phyloP scores from a whole-genome alignment of 35 echinoderm and acorn worm genomes.

The Lytechinus pictus region DNA sequence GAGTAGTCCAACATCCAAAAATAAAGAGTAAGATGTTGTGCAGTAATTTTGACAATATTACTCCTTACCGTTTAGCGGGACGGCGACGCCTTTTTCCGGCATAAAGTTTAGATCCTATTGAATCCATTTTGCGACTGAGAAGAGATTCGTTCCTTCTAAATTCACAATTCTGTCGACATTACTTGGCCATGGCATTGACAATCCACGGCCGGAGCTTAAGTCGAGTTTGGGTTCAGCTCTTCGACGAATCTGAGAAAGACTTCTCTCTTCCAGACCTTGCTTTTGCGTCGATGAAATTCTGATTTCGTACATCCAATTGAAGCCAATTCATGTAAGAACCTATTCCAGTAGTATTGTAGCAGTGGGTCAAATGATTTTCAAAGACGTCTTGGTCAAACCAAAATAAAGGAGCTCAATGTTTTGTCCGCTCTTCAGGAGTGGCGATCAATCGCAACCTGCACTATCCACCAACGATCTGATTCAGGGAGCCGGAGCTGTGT shows the following conservation, averaged over 20 bases:
- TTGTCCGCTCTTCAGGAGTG: too few relatives aligned
- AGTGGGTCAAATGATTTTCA: too few relatives aligned
- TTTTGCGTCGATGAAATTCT: background rate
- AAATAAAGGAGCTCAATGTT: too few relatives aligned
- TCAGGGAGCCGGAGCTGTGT: too few relatives aligned
- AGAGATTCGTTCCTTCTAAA: background rate
- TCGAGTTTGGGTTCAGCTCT: background rate
- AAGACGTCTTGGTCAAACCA: too few relatives aligned
- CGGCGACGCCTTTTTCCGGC: conserved; percentile 67
- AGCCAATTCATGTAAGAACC: too few relatives aligned
- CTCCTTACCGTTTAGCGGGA: conserved; percentile 69
- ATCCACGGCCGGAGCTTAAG: background rate
- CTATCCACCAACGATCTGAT: too few relatives aligned
- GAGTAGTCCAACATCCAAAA: background rate
- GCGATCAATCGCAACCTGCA: too few relatives aligned
- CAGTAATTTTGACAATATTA: background rate
- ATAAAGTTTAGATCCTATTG: conserved; percentile 62
- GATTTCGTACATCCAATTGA: too few relatives aligned
- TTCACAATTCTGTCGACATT: background rate
- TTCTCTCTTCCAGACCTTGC: background rate
- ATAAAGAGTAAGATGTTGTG: background rate
- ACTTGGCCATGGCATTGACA: background rate
- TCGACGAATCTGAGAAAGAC: background rate
- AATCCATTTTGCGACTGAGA: background rate
- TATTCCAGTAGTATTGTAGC: too few relatives aligned